Evolutionary conservation across 2,797 vertebrate species (phyloP), one percentile per base, ranked within the genome.

Genomic region (Eospalax fontanierii): DNA sequence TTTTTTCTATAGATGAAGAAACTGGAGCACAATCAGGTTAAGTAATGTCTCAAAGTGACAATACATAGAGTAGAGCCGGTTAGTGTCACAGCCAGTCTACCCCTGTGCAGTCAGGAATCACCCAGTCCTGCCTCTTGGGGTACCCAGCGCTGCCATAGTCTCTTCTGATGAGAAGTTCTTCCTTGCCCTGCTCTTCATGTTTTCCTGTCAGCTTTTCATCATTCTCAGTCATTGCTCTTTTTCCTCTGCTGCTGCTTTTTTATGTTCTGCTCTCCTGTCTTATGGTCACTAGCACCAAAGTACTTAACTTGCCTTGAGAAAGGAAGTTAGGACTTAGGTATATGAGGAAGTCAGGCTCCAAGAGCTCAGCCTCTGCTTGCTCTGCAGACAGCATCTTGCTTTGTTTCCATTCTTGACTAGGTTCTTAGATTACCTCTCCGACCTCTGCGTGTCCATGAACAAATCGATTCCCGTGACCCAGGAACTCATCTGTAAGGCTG

Each of bases 381-480:
- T 33, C 28, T 59, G 4, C 57, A n/a, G 9, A 46, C 46, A 71
- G 26, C 0, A 0, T 71, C 61, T 65, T 19, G 14, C 94, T 57
- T 46, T 91, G 43, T 86, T 71, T 92, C 1, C 9, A 0, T 93
- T 89, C 96, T 33, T 95, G 2, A 8, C 0, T 94, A 99, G 99
- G 98, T 99, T 99, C 98, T 98, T 99, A 98, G 99, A 99, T 98
- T 99, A 99, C 97, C 98, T 99, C 94, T 99, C 99, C 0, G 99
- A 99, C 97, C 99, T 99, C 70, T 99, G 99, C 11, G 99, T 99
- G 90, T 99, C 99, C 93, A 99, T 99, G 99, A 99, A 99, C 89
- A 99, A 99, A 95, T 99, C 99, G 92, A 99, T 99, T 95, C 99
- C 99, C 0, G 99, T 99, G 97, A 99, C 99, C 9, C 99, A 99